Percentiles rank a stretch among this genome's conserved stretches.
Evolutionary conservation across 2,888 invertebrate species (phyloP).

Genomic region (Ectemnius lituratus): DNA sequence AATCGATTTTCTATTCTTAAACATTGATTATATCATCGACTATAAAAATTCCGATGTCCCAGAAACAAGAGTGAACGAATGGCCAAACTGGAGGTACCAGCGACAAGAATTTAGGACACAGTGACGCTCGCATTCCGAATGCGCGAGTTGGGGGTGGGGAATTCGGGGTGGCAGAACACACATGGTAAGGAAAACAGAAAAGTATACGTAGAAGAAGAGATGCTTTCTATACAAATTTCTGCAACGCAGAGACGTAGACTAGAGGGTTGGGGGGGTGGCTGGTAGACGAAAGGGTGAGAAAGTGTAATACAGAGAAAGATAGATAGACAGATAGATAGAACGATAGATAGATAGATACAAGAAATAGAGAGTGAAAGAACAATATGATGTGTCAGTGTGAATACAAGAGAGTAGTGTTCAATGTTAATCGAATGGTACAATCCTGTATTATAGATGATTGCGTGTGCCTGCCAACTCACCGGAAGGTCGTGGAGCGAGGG

Average conservation of each 20-base stretch:
- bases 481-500: conserved; percentile 75
- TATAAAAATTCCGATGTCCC: no score
- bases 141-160: not conserved
- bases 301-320: conserved; percentile 17
- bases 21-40: no score
- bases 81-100: conserved; percentile 25
- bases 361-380: conserved; percentile 21
- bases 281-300: not conserved
- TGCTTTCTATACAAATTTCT: conserved; percentile 40
- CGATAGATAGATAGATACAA: conserved; percentile 8
- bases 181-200: conserved; percentile 36
- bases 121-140: conserved; percentile 28
- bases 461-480: conserved; percentile 65
- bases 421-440: conserved; percentile 4
- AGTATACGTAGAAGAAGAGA: conserved; percentile 26
- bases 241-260: not conserved
- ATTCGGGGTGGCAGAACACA: conserved; percentile 44
- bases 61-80: not conserved
- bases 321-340: conserved; percentile 19
- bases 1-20: no score
- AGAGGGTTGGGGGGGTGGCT: not conserved
- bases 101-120: conserved; percentile 38
- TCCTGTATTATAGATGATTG: conserved; percentile 13
- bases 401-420: conserved; percentile 6
- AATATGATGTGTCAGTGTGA: conserved; percentile 24